Conservation (phyloP, 1,140 invertebrate species). For the Cherax quadricarinatus region DNA sequence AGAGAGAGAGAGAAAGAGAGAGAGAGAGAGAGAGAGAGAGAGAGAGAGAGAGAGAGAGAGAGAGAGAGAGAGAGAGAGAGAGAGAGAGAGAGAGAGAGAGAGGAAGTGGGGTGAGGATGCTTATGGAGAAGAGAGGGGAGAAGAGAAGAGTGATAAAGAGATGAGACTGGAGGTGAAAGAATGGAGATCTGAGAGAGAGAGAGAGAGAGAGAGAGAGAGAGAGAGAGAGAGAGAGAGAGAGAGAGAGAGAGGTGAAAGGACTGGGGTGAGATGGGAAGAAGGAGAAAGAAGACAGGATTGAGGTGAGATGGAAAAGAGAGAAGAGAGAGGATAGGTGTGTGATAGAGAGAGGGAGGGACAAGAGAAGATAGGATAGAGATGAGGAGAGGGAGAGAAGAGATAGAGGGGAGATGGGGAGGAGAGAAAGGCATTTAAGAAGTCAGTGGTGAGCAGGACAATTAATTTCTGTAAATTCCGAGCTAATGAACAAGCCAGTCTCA, state of each 20-base stretch:
- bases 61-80: background rate
- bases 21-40: too few relatives aligned
- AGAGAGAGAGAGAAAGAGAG: too few relatives aligned
- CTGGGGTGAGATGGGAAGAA: background rate
- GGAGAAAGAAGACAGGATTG: background rate
- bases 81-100: background rate
- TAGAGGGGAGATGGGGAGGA: background rate
- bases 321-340: too few relatives aligned
- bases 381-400: background rate
- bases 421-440: background rate
- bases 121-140: too few relatives aligned
- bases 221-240: background rate
- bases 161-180: too few relatives aligned
- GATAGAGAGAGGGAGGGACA: too few relatives aligned
- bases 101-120: too few relatives aligned
- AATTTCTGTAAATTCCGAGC: slow-evolving; percentile 35
- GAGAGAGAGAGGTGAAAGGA: background rate
- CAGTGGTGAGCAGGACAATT: background rate
- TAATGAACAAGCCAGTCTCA: slow-evolving; percentile 22
- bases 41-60: background rate
- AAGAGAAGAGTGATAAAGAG: too few relatives aligned
- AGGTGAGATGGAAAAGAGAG: too few relatives aligned
- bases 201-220: background rate
- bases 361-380: background rate
- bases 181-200: too few relatives aligned